Conservation (phyloP, 2,888 invertebrate genomes). For the Tribolium freemani region DNA sequence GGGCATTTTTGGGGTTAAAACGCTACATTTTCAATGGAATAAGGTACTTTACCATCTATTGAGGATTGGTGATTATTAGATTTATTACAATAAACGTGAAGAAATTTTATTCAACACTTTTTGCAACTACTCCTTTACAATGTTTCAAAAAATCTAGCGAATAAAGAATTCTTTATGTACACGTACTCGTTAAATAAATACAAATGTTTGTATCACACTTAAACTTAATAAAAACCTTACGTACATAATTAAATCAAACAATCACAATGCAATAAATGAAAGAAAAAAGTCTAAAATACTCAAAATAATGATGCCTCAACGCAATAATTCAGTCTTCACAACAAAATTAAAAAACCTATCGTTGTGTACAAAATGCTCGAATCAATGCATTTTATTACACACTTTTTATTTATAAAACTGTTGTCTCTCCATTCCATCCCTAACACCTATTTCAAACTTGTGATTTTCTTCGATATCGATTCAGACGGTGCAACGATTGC, state of each 20-base stretch:
- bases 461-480: slow-evolving; percentile 72
- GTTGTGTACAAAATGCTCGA: no score
- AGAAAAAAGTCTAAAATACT: slow-evolving; percentile 9
- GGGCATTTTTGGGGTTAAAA: no score
- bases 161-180: slow-evolving; percentile 27
- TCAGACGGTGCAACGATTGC: slow-evolving; percentile 72
- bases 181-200: slow-evolving; percentile 30
- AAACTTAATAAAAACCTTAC: slow-evolving; percentile 20
- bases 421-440: slow-evolving; percentile 65
- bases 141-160: slow-evolving; percentile 3
- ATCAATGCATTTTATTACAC: no score
- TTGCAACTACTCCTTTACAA: slow-evolving; percentile 34
- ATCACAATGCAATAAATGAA: slow-evolving; percentile 15
- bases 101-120: slow-evolving; percentile 35
- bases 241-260: slow-evolving; percentile 14
- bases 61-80: no score
- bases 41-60: no score
- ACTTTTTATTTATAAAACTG: slow-evolving; percentile 49
- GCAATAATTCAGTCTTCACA: slow-evolving; percentile 16
- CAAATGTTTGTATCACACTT: slow-evolving; percentile 29
- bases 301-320: slow-evolving; percentile 8
- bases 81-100: slow-evolving; percentile 33
- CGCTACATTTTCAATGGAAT: no score
- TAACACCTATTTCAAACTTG: slow-evolving; percentile 34
- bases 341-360: background rate